Percentiles rank a stretch among this genome's conserved stretches.
Evolutionary conservation across 2,797 vertebrate genomes (phyloP).

Genomic region (Ceyx erithaca): DNA sequence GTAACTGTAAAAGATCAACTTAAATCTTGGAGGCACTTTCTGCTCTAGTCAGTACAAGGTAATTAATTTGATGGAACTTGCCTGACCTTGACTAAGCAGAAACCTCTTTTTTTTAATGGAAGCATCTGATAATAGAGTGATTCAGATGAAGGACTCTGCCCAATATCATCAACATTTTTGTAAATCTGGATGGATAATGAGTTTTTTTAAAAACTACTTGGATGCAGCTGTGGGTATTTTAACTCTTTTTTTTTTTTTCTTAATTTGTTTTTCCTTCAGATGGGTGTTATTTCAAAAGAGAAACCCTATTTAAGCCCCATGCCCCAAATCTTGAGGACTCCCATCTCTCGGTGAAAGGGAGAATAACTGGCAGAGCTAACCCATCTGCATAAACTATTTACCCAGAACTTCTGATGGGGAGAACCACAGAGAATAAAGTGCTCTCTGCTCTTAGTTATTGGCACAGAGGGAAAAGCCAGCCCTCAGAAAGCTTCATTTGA

Average conservation of each 20-base stretch:
- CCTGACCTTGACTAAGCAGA: constrained; percentile 27
- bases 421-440: not conserved
- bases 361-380: not conserved
- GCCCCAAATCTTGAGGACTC: not conserved
- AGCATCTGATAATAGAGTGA: constrained; percentile 2
- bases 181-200: not conserved
- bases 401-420: not conserved
- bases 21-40: not conserved
- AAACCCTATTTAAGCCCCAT: not conserved
- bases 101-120: constrained; percentile 8
- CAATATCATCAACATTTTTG: not conserved
- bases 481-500: not conserved
- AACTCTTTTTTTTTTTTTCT: not conserved
- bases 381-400: constrained; percentile 35
- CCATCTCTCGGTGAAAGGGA: not conserved
- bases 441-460: not conserved
- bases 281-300: constrained; percentile 18
- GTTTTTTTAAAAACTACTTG: not conserved
- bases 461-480: not conserved
- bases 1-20: not conserved
- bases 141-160: not conserved
- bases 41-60: not conserved
- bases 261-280: constrained; percentile 6
- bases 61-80: not conserved
- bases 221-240: not conserved